Conservation (phyloP, 1,140 invertebrate genomes). For the Leptonema lineaticorne region DNA sequence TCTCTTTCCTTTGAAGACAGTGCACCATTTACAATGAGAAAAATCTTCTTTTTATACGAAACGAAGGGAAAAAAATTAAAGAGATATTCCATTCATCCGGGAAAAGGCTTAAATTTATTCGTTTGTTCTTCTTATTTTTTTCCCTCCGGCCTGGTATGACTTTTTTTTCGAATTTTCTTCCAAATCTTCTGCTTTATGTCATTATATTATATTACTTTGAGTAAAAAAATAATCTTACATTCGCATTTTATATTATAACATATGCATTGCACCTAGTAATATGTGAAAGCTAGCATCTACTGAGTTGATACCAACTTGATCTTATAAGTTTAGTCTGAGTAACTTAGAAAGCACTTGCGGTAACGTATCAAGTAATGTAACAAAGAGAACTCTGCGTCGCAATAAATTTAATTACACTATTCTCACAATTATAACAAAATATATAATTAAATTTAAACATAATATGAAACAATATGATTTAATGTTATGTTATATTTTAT, state of each 20-base stretch:
- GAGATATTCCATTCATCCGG: slow-evolving; percentile 2
- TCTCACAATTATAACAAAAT: neutral
- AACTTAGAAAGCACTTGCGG: slow-evolving; percentile 42
- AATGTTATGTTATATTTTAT: neutral
- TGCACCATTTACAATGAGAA: slow-evolving; percentile 10
- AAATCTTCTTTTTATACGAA: slow-evolving; percentile 10
- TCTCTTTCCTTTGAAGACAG: slow-evolving; percentile 2
- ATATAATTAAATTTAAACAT: too few species aligned
- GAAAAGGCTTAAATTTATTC: slow-evolving; percentile 12
- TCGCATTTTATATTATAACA: too few species aligned
- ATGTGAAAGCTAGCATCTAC: slow-evolving; percentile 20
- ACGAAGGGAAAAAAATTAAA: slow-evolving; percentile 3
- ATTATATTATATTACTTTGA: too few species aligned
- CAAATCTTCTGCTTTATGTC: neutral
- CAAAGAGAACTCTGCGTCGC: slow-evolving; percentile 23
- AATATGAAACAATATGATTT: neutral
- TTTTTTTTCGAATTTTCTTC: neutral
- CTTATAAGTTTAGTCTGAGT: slow-evolving; percentile 37
- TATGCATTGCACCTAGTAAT: slow-evolving; percentile 9
- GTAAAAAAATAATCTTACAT: too few species aligned
- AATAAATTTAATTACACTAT: neutral
- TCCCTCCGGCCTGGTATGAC: neutral
- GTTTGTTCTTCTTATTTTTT: neutral
- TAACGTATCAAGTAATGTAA: slow-evolving; percentile 42
- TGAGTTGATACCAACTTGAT: slow-evolving; percentile 39